Percentiles rank a stretch among this genome's conserved stretches.
phyloP scores from a whole-genome alignment of 2,797 vertebrate species.

The Microctenopoma steveboyesi region DNA sequence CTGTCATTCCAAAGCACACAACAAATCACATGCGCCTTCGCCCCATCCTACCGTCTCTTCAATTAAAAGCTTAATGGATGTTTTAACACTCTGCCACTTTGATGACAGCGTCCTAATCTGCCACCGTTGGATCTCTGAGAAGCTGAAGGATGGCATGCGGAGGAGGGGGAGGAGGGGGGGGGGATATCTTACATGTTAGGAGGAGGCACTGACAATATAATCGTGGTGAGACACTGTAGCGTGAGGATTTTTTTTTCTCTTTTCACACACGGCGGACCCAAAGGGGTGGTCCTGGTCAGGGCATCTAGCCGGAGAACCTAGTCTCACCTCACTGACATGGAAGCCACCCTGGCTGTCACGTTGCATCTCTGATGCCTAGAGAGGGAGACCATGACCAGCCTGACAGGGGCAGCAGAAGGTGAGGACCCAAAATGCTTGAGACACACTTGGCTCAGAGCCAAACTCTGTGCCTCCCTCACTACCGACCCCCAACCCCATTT shows the following conservation, averaged over 20 bases:
- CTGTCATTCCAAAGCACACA: conserved; percentile 63
- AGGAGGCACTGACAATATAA: conserved; percentile 73
- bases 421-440: conserved; percentile 80
- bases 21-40: conserved; percentile 45
- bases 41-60: conserved; percentile 67
- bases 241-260: conserved; percentile 50
- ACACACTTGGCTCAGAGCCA: conserved; percentile 82
- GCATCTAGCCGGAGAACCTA: conserved; percentile 72
- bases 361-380: conserved; percentile 73
- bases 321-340: conserved; percentile 80
- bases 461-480: conserved; percentile 48
- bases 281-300: conserved; percentile 75
- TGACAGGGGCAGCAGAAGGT: conserved; percentile 76
- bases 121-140: conserved; percentile 66
- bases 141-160: conserved; percentile 32
- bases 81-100: conserved; percentile 79
- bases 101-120: conserved; percentile 77
- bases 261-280: conserved; percentile 74
- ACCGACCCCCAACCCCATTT: not conserved
- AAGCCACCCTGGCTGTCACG: conserved; percentile 81
- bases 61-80: conserved; percentile 80
- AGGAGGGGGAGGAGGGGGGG: conserved; percentile 20
- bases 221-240: conserved; percentile 66
- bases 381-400: conserved; percentile 70
- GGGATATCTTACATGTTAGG: conserved; percentile 69